Evolutionary conservation across 92 coral and sea anemone species (phyloP).

Genomic region (Isaurus tuberculatus): DNA sequence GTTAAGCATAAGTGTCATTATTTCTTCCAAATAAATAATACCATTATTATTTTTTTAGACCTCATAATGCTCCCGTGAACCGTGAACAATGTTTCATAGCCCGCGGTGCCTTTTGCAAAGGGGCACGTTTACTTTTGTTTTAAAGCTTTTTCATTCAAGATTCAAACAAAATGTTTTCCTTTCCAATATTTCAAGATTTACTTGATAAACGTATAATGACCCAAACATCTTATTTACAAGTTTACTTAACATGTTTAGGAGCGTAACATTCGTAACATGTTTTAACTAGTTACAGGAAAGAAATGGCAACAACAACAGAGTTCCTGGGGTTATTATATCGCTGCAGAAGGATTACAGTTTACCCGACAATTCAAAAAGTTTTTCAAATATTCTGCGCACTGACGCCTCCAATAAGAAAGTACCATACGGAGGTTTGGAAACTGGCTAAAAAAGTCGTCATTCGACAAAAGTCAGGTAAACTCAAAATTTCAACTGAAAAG

Average conservation of each 20-base stretch:
- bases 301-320: neutral
- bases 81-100: no score
- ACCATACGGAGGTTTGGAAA: slow-evolving; percentile 8
- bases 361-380: neutral
- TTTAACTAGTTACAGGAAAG: neutral
- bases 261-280: neutral
- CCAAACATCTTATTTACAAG: no score
- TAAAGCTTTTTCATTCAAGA: no score
- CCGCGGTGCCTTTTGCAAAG: no score
- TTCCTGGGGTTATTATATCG: slow-evolving; percentile 38
- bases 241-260: neutral
- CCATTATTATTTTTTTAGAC: no score
- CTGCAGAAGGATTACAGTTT: slow-evolving; percentile 33
- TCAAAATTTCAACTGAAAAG: slow-evolving; percentile 25
- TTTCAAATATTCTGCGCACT: neutral
- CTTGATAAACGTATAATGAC: no score
- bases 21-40: no score
- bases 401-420: neutral
- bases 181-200: no score
- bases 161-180: no score
- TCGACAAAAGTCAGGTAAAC: slow-evolving; percentile 13
- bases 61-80: no score
- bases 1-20: no score
- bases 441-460: neutral
- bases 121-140: no score